Base-by-base conservation (phyloP, 2,797 vertebrate species). In the Hoplostethus atlanticus region DNA sequence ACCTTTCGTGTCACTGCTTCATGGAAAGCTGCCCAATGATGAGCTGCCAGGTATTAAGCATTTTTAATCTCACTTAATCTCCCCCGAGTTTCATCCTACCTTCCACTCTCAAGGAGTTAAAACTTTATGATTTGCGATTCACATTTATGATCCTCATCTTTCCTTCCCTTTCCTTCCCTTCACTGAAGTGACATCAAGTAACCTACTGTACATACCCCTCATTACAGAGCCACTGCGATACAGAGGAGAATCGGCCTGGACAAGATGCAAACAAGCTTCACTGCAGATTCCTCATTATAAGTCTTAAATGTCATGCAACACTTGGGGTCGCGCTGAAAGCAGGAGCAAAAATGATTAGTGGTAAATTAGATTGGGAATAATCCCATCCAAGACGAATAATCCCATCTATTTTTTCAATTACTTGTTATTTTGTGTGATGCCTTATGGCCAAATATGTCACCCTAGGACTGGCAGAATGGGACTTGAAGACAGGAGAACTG, bases 51-150 rank as follows among this genome's bases (percentile, higher is more conserved):
- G 92, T 92, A 92, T 93, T 91, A 94, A 89, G 86, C 77, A 92
- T 91, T 91, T 93, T 93, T 93, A 93, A 94, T 94, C 93, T 93
- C 80, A 90, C 90, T 89, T 94, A 93, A 95, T 94, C 93, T 93
- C 90, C 89, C 86, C 73, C 1, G 86, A 84, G 90, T 92, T 92
- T 87, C 80, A 80, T 79, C 86, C 93, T 89, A 83, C 89, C 91
- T 86, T 89, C 82, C 83, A 85, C 84, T 90, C 91, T 87, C 80
- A 89, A 86, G 80, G 79, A 92, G 88, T 87, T 86, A 81, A 88
- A 89, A 91, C 76, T 91, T 89, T 85, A 80, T 80, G 84, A 89
- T 85, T 90, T 89, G 74, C 75, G 78, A 87, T 88, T 84, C 76
- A 21, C 48, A 15, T 91, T 91, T 85, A 87, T 55, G 73, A 85